phyloP scores from a whole-genome alignment of 1,140 invertebrate genomes.

The Drosophila carrolli region DNA sequence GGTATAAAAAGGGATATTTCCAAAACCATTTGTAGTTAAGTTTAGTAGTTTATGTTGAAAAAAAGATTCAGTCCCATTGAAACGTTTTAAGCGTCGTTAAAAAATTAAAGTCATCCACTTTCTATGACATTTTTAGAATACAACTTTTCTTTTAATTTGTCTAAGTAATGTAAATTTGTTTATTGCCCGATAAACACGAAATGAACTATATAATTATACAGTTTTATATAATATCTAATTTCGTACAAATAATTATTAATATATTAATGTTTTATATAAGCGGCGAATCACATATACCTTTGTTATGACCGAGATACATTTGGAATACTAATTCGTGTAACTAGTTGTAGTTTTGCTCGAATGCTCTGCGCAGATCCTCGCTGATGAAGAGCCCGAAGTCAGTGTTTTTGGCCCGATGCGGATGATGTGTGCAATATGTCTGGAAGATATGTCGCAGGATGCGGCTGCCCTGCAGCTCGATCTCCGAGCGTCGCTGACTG shows the following conservation, averaged over 20 bases:
- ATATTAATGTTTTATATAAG: conserved; percentile 28
- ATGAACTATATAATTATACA: conserved; percentile 50
- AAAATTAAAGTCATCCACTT: too few species aligned
- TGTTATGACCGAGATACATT: conserved; percentile 31
- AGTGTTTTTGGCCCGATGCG: conserved; percentile 62
- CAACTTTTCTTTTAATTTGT: conserved; percentile 7
- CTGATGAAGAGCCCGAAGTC: conserved; percentile 75
- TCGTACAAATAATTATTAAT: conserved; percentile 31
- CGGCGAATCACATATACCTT: conserved; percentile 69
- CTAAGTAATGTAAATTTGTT: conserved; percentile 48
- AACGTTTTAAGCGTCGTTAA: too few species aligned
- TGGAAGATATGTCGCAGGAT: conserved; percentile 76
- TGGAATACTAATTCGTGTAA: conserved; percentile 21
- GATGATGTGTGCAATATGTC: conserved; percentile 70
- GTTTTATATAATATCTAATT: conserved; percentile 28
- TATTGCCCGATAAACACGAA: conserved; percentile 54
- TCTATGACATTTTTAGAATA: background rate
- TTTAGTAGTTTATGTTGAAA: too few species aligned
- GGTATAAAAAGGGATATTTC: too few species aligned
- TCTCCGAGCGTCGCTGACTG: conserved; percentile 35
- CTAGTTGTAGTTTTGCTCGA: conserved; percentile 52
- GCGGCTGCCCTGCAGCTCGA: conserved; percentile 58
- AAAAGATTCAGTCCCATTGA: too few species aligned
- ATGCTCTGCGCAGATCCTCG: conserved; percentile 62
- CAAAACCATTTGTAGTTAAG: too few species aligned